Conservation (phyloP, 2,888 invertebrate genomes). For the Diaprepes abbreviatus region DNA sequence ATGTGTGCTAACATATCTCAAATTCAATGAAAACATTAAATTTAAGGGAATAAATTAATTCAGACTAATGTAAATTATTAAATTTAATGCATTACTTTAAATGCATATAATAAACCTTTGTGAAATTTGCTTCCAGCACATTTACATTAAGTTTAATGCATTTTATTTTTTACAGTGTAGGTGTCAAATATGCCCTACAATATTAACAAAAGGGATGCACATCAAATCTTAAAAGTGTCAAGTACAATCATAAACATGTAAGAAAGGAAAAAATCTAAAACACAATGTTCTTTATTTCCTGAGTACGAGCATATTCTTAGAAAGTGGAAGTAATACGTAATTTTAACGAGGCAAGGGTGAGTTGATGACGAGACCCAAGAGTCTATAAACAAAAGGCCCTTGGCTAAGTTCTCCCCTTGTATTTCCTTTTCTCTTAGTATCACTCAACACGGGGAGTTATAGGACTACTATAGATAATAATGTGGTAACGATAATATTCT, state of each 20-base stretch:
- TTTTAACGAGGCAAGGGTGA: conserved; percentile 30
- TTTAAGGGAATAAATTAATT: no score
- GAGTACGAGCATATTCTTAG: conserved; percentile 14
- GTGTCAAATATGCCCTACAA: no score
- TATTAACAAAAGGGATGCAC: no score
- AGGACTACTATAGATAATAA: neutral
- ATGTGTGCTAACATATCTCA: no score
- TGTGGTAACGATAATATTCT: neutral
- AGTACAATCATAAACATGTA: neutral
- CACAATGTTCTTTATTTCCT: neutral
- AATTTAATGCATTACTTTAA: no score
- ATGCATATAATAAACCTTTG: no score
- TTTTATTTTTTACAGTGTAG: no score
- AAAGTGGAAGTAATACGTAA: conserved; percentile 29
- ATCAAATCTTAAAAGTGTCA: neutral
- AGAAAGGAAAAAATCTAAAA: neutral
- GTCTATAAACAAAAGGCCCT: conserved; percentile 34
- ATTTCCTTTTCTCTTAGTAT: conserved; percentile 15
- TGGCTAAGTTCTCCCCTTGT: conserved; percentile 21
- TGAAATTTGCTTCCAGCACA: no score
- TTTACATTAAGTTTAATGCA: no score
- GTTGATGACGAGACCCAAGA: conserved; percentile 32
- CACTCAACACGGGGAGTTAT: conserved; percentile 15
- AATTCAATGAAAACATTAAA: no score
- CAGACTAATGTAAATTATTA: no score